Evolutionary conservation across 2,888 invertebrate genomes (phyloP).

Genomic region (Drosophila paramelanica): DNA sequence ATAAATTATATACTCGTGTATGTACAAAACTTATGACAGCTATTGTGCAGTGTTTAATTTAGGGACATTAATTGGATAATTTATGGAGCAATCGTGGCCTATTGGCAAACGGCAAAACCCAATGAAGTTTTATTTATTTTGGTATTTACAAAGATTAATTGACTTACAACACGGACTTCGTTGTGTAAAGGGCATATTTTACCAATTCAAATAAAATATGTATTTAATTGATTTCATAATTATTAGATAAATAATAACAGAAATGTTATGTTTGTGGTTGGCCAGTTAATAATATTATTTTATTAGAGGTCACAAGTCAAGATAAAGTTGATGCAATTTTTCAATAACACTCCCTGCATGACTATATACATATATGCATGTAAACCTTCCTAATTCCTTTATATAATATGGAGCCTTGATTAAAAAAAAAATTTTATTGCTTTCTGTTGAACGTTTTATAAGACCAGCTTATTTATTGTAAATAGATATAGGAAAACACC

Average conservation of each 20-base stretch:
- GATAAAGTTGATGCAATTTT: too few relatives aligned
- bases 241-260: slow-evolving; percentile 13
- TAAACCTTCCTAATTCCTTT: too few relatives aligned
- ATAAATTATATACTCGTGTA: slow-evolving; percentile 4
- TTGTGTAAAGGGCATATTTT: slow-evolving; percentile 21
- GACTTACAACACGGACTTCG: neutral
- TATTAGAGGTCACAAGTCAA: neutral
- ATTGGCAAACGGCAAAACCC: slow-evolving; percentile 1
- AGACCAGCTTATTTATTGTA: neutral
- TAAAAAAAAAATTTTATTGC: too few relatives aligned
- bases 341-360: too few relatives aligned
- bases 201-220: slow-evolving; percentile 35
- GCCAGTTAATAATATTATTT: neutral
- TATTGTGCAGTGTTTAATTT: slow-evolving; percentile 40
- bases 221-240: slow-evolving; percentile 19
- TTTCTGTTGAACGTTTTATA: neutral
- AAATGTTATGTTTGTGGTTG: neutral
- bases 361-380: too few relatives aligned
- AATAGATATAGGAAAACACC: too few relatives aligned
- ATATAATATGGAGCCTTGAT: too few relatives aligned
- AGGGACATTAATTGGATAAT: slow-evolving; percentile 54
- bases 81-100: slow-evolving; percentile 41
- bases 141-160: slow-evolving; percentile 3
- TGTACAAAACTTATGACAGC: slow-evolving; percentile 12
- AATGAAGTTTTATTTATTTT: slow-evolving; percentile 50